Evolutionary conservation across 2,113 vertebrate genomes (phyloP).

Genomic region (Rostratula benghalensis): DNA sequence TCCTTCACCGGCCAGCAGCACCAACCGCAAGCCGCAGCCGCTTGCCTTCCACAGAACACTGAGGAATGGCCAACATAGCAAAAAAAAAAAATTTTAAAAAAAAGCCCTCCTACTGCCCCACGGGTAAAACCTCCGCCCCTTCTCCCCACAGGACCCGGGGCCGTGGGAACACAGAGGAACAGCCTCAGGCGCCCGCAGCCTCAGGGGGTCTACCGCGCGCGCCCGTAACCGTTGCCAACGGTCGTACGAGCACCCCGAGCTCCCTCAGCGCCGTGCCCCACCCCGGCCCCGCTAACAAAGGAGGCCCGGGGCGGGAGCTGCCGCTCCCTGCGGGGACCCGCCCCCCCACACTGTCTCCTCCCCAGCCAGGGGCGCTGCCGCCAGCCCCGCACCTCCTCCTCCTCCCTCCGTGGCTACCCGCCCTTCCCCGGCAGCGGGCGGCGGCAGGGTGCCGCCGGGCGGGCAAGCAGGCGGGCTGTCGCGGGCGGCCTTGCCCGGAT

Average conservation of each 20-base stretch:
- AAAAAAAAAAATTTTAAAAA: too few relatives aligned
- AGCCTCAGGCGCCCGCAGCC: background rate
- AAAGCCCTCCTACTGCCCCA: too few relatives aligned
- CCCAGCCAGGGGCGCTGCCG: background rate
- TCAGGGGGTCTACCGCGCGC: accelerated
- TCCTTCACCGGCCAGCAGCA: background rate
- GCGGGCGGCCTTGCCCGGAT: constrained; percentile 49
- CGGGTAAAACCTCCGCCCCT: background rate
- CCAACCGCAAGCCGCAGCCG: background rate
- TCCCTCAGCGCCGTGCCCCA: background rate
- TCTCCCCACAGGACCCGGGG: too few relatives aligned
- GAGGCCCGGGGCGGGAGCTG: background rate
- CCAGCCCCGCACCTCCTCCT: background rate
- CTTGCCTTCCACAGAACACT: background rate
- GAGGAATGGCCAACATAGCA: accelerated
- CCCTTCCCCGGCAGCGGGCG: background rate
- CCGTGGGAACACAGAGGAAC: too few relatives aligned
- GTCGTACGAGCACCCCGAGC: accelerated
- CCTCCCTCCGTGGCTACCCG: background rate
- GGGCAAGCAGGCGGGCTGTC: background rate
- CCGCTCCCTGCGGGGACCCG: background rate
- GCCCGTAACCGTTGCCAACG: too few relatives aligned
- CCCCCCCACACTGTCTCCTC: background rate
- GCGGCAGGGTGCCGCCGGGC: background rate
- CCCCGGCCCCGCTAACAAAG: constrained; percentile 18